Base-by-base conservation (phyloP, 2,113 vertebrate genomes). In the Chaenogobius annularis region DNA sequence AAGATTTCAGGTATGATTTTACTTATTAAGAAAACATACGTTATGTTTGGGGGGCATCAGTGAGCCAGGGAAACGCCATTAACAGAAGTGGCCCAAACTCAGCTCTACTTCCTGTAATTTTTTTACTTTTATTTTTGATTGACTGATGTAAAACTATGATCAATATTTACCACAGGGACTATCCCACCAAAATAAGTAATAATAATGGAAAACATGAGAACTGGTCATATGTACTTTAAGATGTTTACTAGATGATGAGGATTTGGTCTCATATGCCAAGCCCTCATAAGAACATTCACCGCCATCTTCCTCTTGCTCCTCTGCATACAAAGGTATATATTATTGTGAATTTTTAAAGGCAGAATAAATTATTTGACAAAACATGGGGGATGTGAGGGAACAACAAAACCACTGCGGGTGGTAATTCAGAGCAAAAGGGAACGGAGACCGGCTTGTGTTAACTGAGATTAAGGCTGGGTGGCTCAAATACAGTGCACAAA, bases 331-430 rank as follows among this genome's bases (percentile, higher is more conserved):
- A 88, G 77, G 78, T 87, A 88, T 85, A 84, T 87, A 81, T 82
- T 88, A 86, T 61, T 79, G 73, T 74, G 85, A 62, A 73, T 82
- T 82, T 87, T 90, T 88, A 79, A 85, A 83, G 68, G 83, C 83
- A 80, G 85, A 90, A 91, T 91, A 87, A 88, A 92, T 92, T 90
- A 93, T 93, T 93, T 91, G 90, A 88, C 83, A 80, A 91, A 93
- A 92, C 86, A 82, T 62, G 23, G 68, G 37, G 75, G 72, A 20
- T 43, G 65, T 44, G 65, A 77, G 82, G 84, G 77, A 79, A 88
- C 91, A 92, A 94, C 88, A 92, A 93, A 94, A 93, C 83, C 91
- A 81, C 92, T 74, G 85, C 85, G 72, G 91, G 93, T 86, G 92
- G 91, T 81, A 85, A 89, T 88, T 90, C 82, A 82, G 87, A 81